Evolutionary conservation across 1,140 invertebrate genomes (phyloP).

Genomic region (Venustaconcha ellipsiformis): DNA sequence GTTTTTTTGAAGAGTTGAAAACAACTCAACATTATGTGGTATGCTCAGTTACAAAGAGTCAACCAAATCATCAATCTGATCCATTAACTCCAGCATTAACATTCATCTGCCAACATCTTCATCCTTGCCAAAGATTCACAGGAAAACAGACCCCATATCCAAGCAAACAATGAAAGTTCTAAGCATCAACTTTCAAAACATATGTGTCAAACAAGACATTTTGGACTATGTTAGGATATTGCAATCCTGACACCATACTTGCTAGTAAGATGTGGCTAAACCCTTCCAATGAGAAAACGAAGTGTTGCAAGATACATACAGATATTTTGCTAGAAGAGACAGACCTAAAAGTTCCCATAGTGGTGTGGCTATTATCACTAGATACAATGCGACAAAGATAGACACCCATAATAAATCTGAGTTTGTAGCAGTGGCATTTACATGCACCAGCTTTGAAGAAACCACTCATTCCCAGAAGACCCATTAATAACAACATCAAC

Average conservation of each 20-base stretch:
- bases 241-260: not conserved
- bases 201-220: not conserved
- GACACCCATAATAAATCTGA: not conserved
- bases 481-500: not conserved
- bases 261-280: constrained; percentile 2
- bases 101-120: too few relatives aligned
- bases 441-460: too few relatives aligned
- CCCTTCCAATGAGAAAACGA: not conserved
- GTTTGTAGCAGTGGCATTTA: not conserved
- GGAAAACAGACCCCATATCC: not conserved
- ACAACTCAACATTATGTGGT: not conserved
- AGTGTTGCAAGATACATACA: constrained; percentile 4
- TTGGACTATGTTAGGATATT: not conserved
- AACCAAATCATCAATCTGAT: not conserved
- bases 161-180: not conserved
- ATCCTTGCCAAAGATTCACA: not conserved
- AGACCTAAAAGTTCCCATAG: not conserved
- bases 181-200: constrained; percentile 3
- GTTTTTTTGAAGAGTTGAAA: not conserved
- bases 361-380: constrained; percentile 3
- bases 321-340: not conserved
- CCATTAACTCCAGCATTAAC: too few relatives aligned
- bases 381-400: not conserved
- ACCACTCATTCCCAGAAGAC: not conserved
- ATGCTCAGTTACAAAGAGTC: not conserved